A percentile compares a stretch with the other conserved stretches of the same genome.
Evolutionary conservation across 2,113 vertebrate genomes (phyloP).

Genomic region (Excalfactoria chinensis): DNA sequence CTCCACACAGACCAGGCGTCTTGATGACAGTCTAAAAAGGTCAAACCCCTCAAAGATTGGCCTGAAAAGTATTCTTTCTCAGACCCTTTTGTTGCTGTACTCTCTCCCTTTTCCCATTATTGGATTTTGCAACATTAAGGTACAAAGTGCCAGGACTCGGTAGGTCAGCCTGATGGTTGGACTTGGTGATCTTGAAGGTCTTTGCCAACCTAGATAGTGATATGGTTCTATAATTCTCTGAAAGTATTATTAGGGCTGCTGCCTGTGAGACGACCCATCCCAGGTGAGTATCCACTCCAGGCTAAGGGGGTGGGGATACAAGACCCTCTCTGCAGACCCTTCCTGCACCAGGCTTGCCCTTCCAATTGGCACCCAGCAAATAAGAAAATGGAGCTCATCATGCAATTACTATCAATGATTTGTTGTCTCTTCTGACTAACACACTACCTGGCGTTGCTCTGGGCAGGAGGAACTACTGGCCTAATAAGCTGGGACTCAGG

Average conservation of each 20-base stretch:
- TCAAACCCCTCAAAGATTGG: constrained; percentile 43
- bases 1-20: neutral
- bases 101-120: neutral
- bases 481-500: neutral
- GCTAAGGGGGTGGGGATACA: neutral
- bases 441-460: neutral
- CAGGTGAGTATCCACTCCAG: neutral
- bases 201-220: neutral
- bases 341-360: neutral
- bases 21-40: neutral
- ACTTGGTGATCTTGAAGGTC: neutral
- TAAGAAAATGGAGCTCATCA: neutral
- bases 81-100: neutral
- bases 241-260: neutral
- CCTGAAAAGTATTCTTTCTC: neutral
- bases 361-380: neutral
- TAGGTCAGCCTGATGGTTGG: neutral
- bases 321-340: neutral
- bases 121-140: neutral
- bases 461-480: neutral
- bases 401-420: neutral
- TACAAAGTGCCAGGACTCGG: neutral
- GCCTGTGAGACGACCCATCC: neutral
- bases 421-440: neutral
- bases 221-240: neutral